phyloP scores from a whole-genome alignment of 2,797 vertebrate genomes.

The Syngnathus rostellatus region DNA sequence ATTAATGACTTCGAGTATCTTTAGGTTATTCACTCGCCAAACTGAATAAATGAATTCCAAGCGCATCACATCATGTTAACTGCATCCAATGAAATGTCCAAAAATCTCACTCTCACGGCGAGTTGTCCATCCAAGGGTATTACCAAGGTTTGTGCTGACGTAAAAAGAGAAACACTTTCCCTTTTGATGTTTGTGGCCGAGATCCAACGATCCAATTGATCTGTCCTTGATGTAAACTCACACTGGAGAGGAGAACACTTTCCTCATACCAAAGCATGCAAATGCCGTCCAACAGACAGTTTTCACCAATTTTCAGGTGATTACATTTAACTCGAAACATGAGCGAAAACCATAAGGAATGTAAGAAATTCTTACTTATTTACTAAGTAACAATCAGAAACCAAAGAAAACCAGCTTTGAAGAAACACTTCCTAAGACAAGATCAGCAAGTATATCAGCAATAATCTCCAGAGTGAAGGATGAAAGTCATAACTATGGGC shows the following conservation, averaged over 20 bases:
- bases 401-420: too few species aligned
- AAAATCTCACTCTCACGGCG: background rate
- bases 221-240: constrained; percentile 60
- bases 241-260: constrained; percentile 38
- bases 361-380: too few species aligned
- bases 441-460: too few species aligned
- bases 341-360: too few species aligned
- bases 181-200: constrained; percentile 63
- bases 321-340: too few species aligned
- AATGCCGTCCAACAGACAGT: too few species aligned
- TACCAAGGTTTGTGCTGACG: constrained; percentile 29
- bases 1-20: background rate
- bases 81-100: background rate
- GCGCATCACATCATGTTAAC: background rate
- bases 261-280: constrained; percentile 40
- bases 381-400: too few species aligned
- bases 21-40: background rate
- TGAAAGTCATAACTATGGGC: too few species aligned
- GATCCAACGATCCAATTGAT: constrained; percentile 55
- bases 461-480: too few species aligned
- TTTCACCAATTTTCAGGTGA: too few species aligned
- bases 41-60: background rate
- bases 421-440: too few species aligned
- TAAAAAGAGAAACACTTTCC: constrained; percentile 25
- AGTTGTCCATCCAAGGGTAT: background rate